Conservation (phyloP, 2,113 vertebrate species). For the Indri indri region DNA sequence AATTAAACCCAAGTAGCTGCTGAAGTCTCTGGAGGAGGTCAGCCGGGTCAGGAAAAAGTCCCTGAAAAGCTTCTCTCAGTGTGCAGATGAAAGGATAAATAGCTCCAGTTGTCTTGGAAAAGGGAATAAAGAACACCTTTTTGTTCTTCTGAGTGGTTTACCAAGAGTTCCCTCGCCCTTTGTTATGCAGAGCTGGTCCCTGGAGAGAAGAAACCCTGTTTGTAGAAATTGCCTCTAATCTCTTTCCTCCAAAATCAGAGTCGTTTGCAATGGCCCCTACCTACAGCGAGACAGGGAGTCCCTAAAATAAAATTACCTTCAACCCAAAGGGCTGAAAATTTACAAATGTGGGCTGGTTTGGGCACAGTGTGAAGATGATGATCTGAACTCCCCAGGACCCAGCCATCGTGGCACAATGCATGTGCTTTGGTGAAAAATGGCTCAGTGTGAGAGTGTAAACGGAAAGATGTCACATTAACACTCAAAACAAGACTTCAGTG, state of each 20-base stretch:
- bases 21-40: not conserved
- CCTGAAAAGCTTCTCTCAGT: not conserved
- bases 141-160: constrained; percentile 10
- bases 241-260: not conserved
- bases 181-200: not conserved
- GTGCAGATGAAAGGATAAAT: constrained; percentile 7
- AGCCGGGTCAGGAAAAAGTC: not conserved
- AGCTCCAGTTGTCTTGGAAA: constrained; percentile 7
- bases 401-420: too few species aligned
- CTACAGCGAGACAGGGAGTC: not conserved
- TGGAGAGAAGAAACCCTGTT: not conserved
- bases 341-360: not conserved
- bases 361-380: not conserved
- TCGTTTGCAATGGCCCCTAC: not conserved
- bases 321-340: not conserved
- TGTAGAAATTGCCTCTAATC: not conserved
- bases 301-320: not conserved
- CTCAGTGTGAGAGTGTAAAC: too few species aligned
- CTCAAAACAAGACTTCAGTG: not conserved
- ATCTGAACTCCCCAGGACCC: not conserved
- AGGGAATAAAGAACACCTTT: not conserved
- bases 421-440: not conserved
- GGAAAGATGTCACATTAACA: not conserved
- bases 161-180: not conserved
- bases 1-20: not conserved